A percentile compares a stretch with the other conserved stretches of the same genome.
phyloP scores from a whole-genome alignment of 64 coral and sea anemone genomes.

The Dendronephthya gigantea region DNA sequence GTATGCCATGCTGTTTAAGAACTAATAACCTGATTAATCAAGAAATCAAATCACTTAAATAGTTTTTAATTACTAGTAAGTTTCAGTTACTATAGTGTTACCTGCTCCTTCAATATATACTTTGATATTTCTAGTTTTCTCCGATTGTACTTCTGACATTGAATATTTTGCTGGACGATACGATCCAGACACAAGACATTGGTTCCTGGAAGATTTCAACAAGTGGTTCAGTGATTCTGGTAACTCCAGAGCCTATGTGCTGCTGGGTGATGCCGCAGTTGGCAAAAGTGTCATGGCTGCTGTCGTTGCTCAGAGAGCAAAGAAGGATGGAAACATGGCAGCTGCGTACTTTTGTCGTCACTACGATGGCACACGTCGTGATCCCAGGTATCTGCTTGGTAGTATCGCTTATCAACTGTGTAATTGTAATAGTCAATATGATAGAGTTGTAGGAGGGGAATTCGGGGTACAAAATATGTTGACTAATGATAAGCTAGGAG shows the following conservation, averaged over 20 bases:
- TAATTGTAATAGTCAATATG: background rate
- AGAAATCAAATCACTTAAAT: too few species aligned
- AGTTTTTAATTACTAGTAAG: too few species aligned
- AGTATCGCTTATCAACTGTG: constrained; percentile 11
- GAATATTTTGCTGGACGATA: background rate
- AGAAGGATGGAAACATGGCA: background rate
- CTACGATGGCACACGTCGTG: constrained; percentile 18
- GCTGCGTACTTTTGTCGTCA: constrained; percentile 22
- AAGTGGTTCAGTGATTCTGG: constrained; percentile 27
- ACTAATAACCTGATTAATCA: too few species aligned
- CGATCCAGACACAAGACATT: constrained; percentile 26
- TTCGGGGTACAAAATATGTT: background rate
- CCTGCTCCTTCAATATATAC: too few species aligned
- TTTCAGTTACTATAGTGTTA: background rate
- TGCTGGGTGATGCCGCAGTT: constrained; percentile 45
- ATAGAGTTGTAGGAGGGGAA: constrained; percentile 16
- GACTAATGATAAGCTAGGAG: background rate
- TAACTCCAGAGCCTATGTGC: constrained; percentile 40
- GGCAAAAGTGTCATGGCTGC: constrained; percentile 50
- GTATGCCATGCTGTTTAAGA: too few species aligned
- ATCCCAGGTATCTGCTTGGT: constrained; percentile 30
- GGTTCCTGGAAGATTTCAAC: constrained; percentile 32
- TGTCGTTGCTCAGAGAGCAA: constrained; percentile 24
- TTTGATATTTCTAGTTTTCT: constrained; percentile 8
- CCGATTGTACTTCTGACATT: constrained; percentile 17